Conservation (phyloP, 2,888 invertebrate species). For the Hofmannophila pseudospretella region DNA sequence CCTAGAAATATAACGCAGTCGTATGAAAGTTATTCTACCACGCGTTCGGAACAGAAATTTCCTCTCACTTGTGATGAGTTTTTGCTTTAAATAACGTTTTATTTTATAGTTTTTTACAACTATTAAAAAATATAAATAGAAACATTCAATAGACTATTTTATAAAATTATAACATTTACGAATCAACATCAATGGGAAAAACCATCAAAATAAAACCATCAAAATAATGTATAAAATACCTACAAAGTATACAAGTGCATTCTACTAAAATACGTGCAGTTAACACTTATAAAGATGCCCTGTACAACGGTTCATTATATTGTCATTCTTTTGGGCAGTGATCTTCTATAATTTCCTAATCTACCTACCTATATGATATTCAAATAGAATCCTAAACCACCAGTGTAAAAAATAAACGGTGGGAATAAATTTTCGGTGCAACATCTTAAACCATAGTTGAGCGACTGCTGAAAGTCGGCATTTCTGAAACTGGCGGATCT, state of each 20-base stretch:
- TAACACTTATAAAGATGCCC: conserved; percentile 13
- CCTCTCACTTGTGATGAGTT: conserved; percentile 56
- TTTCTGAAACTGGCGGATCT: conserved; percentile 55
- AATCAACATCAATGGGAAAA: conserved; percentile 52
- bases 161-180: conserved; percentile 35
- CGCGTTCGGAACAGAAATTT: conserved; percentile 71
- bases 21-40: conserved; percentile 58
- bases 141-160: conserved; percentile 23
- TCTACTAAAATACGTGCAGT: conserved; percentile 1
- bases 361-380: conserved; percentile 1
- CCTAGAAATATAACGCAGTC: conserved; percentile 11
- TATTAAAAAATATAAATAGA: conserved; percentile 23
- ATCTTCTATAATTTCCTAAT: conserved; percentile 10
- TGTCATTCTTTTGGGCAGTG: conserved; percentile 46
- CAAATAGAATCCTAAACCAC: background rate
- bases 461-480: conserved; percentile 58
- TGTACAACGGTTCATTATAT: conserved; percentile 20
- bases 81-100: conserved; percentile 14
- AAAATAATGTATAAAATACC: conserved; percentile 1
- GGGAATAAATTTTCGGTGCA: conserved; percentile 9
- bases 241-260: conserved; percentile 5
- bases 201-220: no score
- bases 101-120: conserved; percentile 24
- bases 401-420: conserved; percentile 12
- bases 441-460: conserved; percentile 65